phyloP scores from a whole-genome alignment of 2,797 vertebrate species.

The Lateolabrax maculatus region DNA sequence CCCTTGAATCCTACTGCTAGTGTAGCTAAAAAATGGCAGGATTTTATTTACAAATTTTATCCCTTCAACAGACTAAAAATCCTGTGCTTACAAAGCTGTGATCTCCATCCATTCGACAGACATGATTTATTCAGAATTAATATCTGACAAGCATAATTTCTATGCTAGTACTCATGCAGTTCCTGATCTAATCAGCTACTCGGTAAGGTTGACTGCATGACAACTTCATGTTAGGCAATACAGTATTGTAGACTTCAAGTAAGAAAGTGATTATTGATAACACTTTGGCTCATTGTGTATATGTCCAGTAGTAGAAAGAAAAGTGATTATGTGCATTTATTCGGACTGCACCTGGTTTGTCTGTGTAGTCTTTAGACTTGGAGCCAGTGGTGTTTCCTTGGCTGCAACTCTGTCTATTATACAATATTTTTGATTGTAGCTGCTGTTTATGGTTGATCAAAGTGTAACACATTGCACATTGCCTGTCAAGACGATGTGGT shows the following conservation, averaged over 20 bases:
- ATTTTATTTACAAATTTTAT: neutral
- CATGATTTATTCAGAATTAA: slow-evolving; percentile 30
- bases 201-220: slow-evolving; percentile 3
- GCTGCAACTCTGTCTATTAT: neutral
- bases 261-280: slow-evolving; percentile 18
- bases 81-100: neutral
- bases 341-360: neutral
- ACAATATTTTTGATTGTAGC: neutral
- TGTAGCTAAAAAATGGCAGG: neutral
- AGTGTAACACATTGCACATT: neutral
- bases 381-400: neutral
- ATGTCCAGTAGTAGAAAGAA: neutral
- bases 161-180: slow-evolving; percentile 11
- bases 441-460: neutral
- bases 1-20: neutral
- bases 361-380: neutral
- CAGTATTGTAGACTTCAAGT: neutral
- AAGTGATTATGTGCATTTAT: neutral
- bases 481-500: slow-evolving; percentile 31
- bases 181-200: slow-evolving; percentile 31
- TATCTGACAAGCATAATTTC: slow-evolving; percentile 25
- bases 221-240: slow-evolving; percentile 16
- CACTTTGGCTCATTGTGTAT: neutral
- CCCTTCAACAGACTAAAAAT: neutral
- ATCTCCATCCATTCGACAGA: neutral